phyloP scores from a whole-genome alignment of 2,113 vertebrate genomes.

The Petrocephalus microphthalmus region DNA sequence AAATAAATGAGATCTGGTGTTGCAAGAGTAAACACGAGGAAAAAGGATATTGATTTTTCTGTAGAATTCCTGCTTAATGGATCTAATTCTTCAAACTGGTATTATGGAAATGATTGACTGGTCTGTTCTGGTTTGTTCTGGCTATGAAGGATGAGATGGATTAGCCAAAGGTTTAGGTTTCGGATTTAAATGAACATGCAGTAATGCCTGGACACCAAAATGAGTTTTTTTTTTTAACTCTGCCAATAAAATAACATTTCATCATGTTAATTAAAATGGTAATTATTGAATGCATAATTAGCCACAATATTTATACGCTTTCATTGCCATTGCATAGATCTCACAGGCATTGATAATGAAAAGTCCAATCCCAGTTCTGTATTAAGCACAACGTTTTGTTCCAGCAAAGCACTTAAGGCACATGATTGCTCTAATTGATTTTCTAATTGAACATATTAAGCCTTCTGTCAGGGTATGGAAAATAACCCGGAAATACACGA shows the following conservation, averaged over 20 bases:
- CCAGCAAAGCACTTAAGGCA: background rate
- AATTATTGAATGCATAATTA: background rate
- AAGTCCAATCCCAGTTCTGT: background rate
- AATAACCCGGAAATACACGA: background rate
- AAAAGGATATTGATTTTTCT: background rate
- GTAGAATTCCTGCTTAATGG: background rate
- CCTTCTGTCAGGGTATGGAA: background rate
- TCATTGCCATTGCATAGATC: background rate
- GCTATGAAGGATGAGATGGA: background rate
- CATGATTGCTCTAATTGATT: constrained; percentile 1
- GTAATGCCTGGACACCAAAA: background rate
- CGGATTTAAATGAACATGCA: background rate
- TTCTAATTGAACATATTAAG: background rate
- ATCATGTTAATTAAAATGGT: background rate
- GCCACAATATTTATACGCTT: background rate
- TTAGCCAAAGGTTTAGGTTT: background rate
- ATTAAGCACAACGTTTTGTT: background rate
- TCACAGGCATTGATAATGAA: background rate
- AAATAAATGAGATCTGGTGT: background rate
- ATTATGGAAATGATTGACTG: background rate
- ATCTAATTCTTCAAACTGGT: background rate
- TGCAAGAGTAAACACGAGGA: background rate
- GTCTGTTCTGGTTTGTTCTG: background rate
- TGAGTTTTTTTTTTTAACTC: background rate
- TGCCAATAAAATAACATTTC: background rate